phyloP scores from a whole-genome alignment of 1,140 invertebrate species.

The Pogonognathellus flavescens region DNA sequence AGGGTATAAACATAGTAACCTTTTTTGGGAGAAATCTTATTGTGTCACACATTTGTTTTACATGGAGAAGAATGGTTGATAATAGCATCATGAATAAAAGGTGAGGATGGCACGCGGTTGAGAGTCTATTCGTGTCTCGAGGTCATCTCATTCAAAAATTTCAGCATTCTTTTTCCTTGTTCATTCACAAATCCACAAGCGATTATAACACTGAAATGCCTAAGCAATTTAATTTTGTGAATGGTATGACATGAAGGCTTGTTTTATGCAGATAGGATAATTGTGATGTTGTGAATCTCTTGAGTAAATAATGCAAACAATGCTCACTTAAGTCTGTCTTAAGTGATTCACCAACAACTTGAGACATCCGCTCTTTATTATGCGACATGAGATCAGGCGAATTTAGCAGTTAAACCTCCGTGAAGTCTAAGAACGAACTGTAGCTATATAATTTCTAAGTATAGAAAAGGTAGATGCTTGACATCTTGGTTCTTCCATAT shows the following conservation, averaged over 20 bases:
- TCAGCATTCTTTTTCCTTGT: constrained; percentile 38
- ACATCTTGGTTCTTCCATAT: too few species aligned
- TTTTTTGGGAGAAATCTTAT: too few species aligned
- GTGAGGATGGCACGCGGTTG: background rate
- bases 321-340: too few species aligned
- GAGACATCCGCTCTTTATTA: constrained; percentile 19
- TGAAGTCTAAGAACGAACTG: background rate
- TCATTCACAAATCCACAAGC: constrained; percentile 17
- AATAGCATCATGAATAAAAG: background rate
- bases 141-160: constrained; percentile 44
- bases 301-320: too few species aligned
- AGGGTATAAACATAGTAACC: too few species aligned
- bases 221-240: too few species aligned
- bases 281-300: too few species aligned
- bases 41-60: background rate
- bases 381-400: background rate
- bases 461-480: too few species aligned
- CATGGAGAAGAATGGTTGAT: background rate
- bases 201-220: too few species aligned
- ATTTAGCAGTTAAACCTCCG: background rate
- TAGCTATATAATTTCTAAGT: too few species aligned
- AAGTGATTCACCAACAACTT: background rate
- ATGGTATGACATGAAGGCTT: too few species aligned
- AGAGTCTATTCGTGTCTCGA: constrained; percentile 37
- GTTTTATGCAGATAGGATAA: too few species aligned